A percentile compares a stretch with the other conserved stretches of the same genome.
Conservation (phyloP, 2,113 vertebrate genomes). For the Odocoileus hemionus region DNA sequence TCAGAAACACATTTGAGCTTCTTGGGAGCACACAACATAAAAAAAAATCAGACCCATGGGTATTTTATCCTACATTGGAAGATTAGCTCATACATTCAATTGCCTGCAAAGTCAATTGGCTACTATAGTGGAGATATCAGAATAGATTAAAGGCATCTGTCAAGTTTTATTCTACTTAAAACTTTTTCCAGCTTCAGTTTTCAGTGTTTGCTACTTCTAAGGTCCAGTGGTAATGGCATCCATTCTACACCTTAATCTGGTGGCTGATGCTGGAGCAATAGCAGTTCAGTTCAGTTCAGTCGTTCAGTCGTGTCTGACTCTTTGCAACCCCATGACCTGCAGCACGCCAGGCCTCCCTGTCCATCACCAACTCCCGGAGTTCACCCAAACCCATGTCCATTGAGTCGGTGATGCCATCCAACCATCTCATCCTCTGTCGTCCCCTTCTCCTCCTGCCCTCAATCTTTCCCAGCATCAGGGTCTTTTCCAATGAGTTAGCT, state of each 20-base stretch:
- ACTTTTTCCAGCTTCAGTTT: background rate
- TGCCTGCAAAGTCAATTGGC: background rate
- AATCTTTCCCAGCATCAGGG: too few species aligned
- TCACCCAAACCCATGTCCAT: too few species aligned
- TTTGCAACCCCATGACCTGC: too few species aligned
- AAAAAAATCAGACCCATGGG: background rate
- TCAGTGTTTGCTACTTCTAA: background rate
- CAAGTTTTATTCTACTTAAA: conserved; percentile 3
- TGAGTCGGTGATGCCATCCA: too few species aligned
- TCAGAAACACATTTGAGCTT: background rate
- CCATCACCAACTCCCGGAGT: too few species aligned
- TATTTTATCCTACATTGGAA: background rate
- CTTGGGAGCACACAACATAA: background rate
- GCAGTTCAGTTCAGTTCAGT: too few species aligned
- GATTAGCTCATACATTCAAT: background rate
- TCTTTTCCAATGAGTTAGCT: too few species aligned
- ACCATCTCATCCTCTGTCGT: too few species aligned
- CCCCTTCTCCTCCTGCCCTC: too few species aligned
- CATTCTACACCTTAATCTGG: background rate
- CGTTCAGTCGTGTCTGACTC: too few species aligned
- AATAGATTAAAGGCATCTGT: background rate
- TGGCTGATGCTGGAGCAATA: background rate
- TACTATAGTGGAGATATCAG: background rate
- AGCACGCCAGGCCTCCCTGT: too few species aligned
- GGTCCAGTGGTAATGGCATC: background rate